phyloP scores from a whole-genome alignment of 1,140 invertebrate genomes.

The Microvelia longipes region DNA sequence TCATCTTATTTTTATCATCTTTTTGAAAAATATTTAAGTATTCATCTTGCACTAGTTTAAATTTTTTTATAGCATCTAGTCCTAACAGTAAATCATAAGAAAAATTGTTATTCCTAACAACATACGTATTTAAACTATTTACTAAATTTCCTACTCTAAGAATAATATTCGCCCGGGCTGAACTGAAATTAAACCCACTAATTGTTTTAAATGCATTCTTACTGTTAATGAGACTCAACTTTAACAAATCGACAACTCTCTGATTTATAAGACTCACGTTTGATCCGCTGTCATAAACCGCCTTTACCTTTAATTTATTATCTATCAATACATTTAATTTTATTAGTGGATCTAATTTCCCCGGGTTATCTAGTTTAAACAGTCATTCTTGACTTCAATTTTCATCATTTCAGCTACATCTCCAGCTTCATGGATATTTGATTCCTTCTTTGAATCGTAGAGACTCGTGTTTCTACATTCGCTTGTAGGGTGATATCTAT shows the following conservation, averaged over 20 bases:
- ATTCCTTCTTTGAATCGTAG: background rate
- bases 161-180: slow-evolving; percentile 18
- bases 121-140: slow-evolving; percentile 13
- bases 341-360: slow-evolving; percentile 5
- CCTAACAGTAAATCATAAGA: slow-evolving; percentile 18
- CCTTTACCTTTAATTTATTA: slow-evolving; percentile 3
- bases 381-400: background rate
- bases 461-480: slow-evolving; percentile 4
- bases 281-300: slow-evolving; percentile 6
- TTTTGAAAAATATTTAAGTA: slow-evolving; percentile 17
- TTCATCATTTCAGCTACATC: slow-evolving; percentile 1
- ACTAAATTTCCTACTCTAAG: slow-evolving; percentile 20
- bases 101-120: slow-evolving; percentile 16
- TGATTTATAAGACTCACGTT: slow-evolving; percentile 8
- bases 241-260: slow-evolving; percentile 1
- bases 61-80: slow-evolving; percentile 17
- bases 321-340: slow-evolving; percentile 2
- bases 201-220: slow-evolving; percentile 5
- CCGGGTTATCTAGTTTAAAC: background rate
- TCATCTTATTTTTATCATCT: slow-evolving; percentile 19
- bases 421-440: background rate
- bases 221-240: background rate
- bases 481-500: slow-evolving; percentile 2
- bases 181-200: background rate
- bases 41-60: slow-evolving; percentile 17